A percentile compares a stretch with the other conserved stretches of the same genome.
Evolutionary conservation across 1,140 invertebrate species (phyloP).

Genomic region (Acromyrmex heyeri): DNA sequence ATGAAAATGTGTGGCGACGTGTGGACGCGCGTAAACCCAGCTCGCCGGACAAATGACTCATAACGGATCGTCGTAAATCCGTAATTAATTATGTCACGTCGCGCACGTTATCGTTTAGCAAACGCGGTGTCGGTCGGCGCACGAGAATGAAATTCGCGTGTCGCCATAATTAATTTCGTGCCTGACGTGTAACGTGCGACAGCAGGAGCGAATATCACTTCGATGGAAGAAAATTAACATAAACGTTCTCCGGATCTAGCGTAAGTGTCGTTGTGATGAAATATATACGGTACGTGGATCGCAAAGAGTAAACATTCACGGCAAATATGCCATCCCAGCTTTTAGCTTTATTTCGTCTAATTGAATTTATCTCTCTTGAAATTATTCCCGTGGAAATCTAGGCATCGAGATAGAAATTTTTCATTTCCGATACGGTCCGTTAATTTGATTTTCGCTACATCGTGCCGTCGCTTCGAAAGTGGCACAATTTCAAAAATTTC

Average conservation of each 20-base stretch:
- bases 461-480: background rate
- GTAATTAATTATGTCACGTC: conserved; percentile 62
- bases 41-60: conserved; percentile 50
- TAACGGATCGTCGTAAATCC: conserved; percentile 61
- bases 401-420: conserved; percentile 33
- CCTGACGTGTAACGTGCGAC: conserved; percentile 47
- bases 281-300: background rate
- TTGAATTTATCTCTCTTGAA: conserved; percentile 22
- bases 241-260: conserved; percentile 28
- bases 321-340: background rate
- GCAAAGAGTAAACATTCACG: conserved; percentile 22
- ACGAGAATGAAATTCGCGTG: conserved; percentile 55
- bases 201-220: conserved; percentile 48
- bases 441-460: conserved; percentile 28
- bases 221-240: conserved; percentile 59
- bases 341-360: conserved; percentile 50
- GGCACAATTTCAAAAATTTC: background rate
- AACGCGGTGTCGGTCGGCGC: conserved; percentile 53
- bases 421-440: conserved; percentile 28
- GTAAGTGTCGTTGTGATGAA: conserved; percentile 22
- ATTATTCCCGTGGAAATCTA: conserved; percentile 43
- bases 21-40: conserved; percentile 27
- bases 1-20: conserved; percentile 35
- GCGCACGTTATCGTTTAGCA: conserved; percentile 52
- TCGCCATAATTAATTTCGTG: conserved; percentile 52